Evolutionary conservation across 2,888 invertebrate genomes (phyloP), one percentile per base, ranked within the genome.

Genomic region (Lomographa bimaculata): DNA sequence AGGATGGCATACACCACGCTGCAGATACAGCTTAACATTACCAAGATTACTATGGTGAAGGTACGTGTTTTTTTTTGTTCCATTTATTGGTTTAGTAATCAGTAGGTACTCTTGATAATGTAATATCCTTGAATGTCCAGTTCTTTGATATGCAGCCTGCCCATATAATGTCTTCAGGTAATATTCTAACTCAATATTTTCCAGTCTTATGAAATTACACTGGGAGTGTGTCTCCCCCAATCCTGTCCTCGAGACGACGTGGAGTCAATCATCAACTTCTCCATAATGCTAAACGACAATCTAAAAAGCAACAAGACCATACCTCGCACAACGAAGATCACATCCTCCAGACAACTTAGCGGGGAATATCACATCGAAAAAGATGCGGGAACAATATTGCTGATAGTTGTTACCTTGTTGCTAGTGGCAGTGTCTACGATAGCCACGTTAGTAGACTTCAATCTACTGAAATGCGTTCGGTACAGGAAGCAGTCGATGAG

Each of bases 201-300:
- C 28, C 75, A 90, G 90, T 68, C 71, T 0, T 77, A 79, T 45
- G 69, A 74, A 10, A 59, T 90, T 23, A 64, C 66, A 0, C 45
- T 90, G 18, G 90, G 90, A 0, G 57, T 91, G 2, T 91, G 91
- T 37, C 54, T 91, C 9, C 91, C 91, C 1, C 64, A 72, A 0
- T 76, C 83, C 14, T 91, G 91, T 54, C 54, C 61, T 0, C 47
- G 69, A 0, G 63, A 77, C 0, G 91, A 91, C 52, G 67, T 90
- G 0, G 64, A 74, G 8, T 76, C 82, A 1, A 65, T 91, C 16
- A 58, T 91, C n/a, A 77, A 80, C 42, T 90, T 90, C 57, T 85
- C 87, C 7, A 74, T 82, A 8, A 83, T 82, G 70, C 71, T 87
- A 20, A 84, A 79, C 44, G 84, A 86, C 38, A 79, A 85, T 38